Evolutionary conservation across 2,888 invertebrate species (phyloP), one percentile per base, ranked within the genome.

Genomic region (Andrena trimmerana): DNA sequence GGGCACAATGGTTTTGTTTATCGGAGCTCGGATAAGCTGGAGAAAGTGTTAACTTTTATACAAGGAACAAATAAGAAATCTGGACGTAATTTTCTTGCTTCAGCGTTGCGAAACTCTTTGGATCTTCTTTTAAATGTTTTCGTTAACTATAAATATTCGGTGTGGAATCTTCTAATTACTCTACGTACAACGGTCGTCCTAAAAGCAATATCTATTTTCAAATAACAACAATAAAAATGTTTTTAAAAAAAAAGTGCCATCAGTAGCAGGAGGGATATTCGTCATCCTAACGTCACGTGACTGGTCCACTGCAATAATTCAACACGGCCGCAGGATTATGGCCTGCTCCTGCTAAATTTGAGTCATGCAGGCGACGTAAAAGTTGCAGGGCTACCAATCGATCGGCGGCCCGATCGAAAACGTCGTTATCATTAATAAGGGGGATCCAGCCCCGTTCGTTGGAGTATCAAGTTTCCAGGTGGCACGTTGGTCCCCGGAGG

Each of bases 381-480:
- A 75, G 48, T 74, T 67, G 7, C 42, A 10, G 13, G 16, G 74
- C 10, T 29, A 16, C 13, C n/a, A 67, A 60, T 36, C 31, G 74
- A 68, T 42, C 48, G 33, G 5, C n/a, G 31, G 57, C 57, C 57
- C 24, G 52, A 72, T 54, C 42, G 67, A 27, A 59, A 68, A 62
- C 62, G 60, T 52, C 54, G 72, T 78, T 82, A 76, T 76, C 73
- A 70, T 81, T 86, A 86, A 86, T 71, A 73, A 80, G 36, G 54
- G 54, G 68, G 57, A 36, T 69, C 63, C 62, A 62, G 42, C 68
- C 48, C 42, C 42, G 60, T 29, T 66, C 59, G 62, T 33, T 7
- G 62, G 62, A 73, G 57, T 80, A 52, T n/a, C 65, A 65, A 80
- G 77, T 80, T 84, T 72, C 48, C 59, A 60, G 68, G 74, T 62